A percentile compares a stretch with the other conserved stretches of the same genome.
phyloP scores from a whole-genome alignment of 1,140 invertebrate genomes.

The Cepaea nemoralis region DNA sequence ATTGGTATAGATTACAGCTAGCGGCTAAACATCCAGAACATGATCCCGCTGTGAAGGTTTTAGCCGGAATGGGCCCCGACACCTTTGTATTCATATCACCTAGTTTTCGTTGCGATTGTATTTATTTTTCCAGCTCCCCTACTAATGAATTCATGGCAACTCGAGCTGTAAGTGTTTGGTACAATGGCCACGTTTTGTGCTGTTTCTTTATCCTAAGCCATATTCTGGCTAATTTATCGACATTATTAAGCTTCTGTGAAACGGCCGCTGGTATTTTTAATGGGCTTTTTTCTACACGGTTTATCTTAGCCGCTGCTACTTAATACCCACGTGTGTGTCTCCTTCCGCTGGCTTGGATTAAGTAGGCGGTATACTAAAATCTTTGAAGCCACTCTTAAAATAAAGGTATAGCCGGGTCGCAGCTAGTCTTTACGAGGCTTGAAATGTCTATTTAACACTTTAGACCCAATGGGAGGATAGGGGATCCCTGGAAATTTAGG shows the following conservation, averaged over 20 bases:
- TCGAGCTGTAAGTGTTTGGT: not conserved
- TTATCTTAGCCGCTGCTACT: not conserved
- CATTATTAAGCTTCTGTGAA: not conserved
- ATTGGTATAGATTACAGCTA: not conserved
- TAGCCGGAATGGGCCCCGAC: not conserved
- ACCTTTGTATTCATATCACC: not conserved
- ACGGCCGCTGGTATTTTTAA: not conserved
- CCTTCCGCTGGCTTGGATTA: not conserved
- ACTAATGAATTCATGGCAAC: constrained; percentile 2
- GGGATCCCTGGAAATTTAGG: not conserved
- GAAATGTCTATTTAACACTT: not conserved
- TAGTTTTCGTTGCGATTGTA: not conserved
- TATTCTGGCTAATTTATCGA: not conserved
- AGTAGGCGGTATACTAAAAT: not conserved
- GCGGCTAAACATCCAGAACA: not conserved
- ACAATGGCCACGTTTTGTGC: not conserved
- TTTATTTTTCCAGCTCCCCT: not conserved
- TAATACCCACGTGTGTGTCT: not conserved
- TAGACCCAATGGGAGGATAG: not conserved
- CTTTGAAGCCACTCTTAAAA: not conserved
- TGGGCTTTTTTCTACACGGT: not conserved
- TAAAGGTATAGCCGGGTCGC: not conserved
- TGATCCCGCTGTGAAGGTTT: not conserved
- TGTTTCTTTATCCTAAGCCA: not conserved
- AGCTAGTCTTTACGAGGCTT: not conserved